Evolutionary conservation across 2,113 vertebrate genomes (phyloP), one percentile per base, ranked within the genome.

Genomic region (Eleginops maclovinus): DNA sequence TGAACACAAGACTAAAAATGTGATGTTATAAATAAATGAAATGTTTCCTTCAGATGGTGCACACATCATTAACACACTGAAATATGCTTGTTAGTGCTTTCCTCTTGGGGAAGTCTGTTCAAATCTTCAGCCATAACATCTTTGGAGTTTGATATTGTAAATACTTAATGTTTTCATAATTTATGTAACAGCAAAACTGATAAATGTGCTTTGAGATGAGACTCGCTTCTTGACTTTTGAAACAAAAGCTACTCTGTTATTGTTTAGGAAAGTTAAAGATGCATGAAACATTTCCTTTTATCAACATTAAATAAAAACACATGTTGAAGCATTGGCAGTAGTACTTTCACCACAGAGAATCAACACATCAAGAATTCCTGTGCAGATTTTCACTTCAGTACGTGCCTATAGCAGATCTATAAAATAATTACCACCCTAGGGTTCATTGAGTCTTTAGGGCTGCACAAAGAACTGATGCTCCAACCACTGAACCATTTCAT

Each of bases 121-220:
- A 55, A 54, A 74, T 49, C 63, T 68, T 56, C 28, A 63, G 28
- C 21, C n/a, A 14, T 49, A 67, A 46, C 40, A 68, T 58, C 43
- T 70, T n/a, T 70, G 58, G 50, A 63, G 21, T 70, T 56, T 69
- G 26, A 41, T 28, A 44, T 26, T 54, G 49, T 80, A 81, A 81
- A 81, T 74, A 62, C 49, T 68, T 67, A 15, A 79, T 54, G 16
- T 61, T 67, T 54, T 55, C 70, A 80, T 68, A 13, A 74, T 69
- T 75, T 41, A 81, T 81, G 24, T 24, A 69, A 56, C 56, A 74
- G 55, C 21, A 50, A 51, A 44, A 54, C 55, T 44, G 1, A 31
- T n/a, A 66, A 49, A 21, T 54, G 15, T n/a, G 36, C 19, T 53
- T 59, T 26, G 13, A 68, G 21, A 62, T 13, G 11, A 74, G 14